Evolutionary conservation across 2,113 vertebrate species (phyloP), one percentile per base, ranked within the genome.

Genomic region (Mustela nigripes): DNA sequence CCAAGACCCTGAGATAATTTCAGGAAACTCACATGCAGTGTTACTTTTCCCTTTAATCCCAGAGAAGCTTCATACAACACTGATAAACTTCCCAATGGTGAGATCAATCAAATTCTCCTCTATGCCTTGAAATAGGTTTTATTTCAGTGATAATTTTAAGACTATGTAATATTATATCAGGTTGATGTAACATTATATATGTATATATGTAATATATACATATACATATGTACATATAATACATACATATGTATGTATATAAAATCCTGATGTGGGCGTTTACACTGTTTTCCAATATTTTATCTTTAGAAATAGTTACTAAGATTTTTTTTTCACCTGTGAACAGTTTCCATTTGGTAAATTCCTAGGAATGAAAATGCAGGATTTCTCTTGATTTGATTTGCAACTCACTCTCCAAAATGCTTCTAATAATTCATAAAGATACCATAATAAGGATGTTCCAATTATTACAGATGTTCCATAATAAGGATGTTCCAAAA

Each of bases 291-390:
- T 90, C 56, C 26, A 71, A 74, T 78, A 78, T 82, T 91, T 81
- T 14, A 42, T 78, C n/a, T 96, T 94, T 83, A 83, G 18, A 96
- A 96, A 53, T 67, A 63, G 42, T 19, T 56, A 48, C 56, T 63
- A 90, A 69, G 22, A 36, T 42, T 60, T 16, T 76, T 50, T 81
- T 87, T 53, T 39, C 42, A 18, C 26, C 21, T 56, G 2, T 65
- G 15, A 97, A 63, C 2, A 48, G 10, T 42, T 90, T 69, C 21
- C 33, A 82, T 53, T 56, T 42, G 4, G 26, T 73, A 71, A 53
- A 3, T 39, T 60, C 31, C 15, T 76, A 53, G 12, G 3, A 62
- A 14, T 76, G 22, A 7, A 91, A 76, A 89, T 73, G 39, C 24
- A 82, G 15, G 16, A 60, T 91, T 94, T 87, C 33, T 78, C 50